These are phyloP conservation scores for Magallana ariakensis DNA, from an alignment of 1,140 invertebrate genomes.

Conservation along the genomic window DNA sequence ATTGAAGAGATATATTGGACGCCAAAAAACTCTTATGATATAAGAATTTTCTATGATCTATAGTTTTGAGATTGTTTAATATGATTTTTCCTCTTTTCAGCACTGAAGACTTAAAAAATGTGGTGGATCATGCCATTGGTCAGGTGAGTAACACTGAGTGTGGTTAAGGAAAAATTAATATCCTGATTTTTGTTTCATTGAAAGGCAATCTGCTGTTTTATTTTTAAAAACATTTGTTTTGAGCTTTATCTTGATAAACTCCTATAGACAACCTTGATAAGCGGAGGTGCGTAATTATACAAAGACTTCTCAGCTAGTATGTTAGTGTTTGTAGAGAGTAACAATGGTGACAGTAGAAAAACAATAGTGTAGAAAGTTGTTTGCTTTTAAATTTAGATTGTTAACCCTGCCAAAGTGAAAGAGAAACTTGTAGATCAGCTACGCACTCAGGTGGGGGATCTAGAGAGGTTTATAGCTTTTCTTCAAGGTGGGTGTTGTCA, in stretches of 20 bases:
- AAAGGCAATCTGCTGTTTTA: no score
- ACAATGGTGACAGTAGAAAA: background rate
- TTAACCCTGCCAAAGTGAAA: conserved; percentile 97
- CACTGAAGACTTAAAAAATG: conserved; percentile 88
- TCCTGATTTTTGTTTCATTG: no score
- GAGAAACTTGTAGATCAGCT: conserved; percentile 96
- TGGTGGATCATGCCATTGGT: conserved; percentile 88
- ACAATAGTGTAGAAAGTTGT: background rate
- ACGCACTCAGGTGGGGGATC: conserved; percentile 97
- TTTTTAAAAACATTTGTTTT: background rate
- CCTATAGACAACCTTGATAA: background rate
- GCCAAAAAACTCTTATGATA: no score
- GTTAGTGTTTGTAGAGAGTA: background rate
- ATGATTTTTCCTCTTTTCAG: conserved; percentile 67
- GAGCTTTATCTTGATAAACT: background rate
- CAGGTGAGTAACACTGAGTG: conserved; percentile 80
- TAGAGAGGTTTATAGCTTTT: conserved; percentile 98
- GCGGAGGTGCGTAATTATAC: background rate
- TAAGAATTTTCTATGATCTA: no score
- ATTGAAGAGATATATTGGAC: no score
- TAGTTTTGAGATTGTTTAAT: no score
- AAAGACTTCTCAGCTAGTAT: background rate
- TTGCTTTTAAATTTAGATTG: conserved; percentile 83
- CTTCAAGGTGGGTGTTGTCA: conserved; percentile 86
- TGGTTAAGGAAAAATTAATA: no score